Evolutionary conservation across 2,888 invertebrate genomes (phyloP), one percentile per base, ranked within the genome.

Genomic region (Xestia c-nigrum): DNA sequence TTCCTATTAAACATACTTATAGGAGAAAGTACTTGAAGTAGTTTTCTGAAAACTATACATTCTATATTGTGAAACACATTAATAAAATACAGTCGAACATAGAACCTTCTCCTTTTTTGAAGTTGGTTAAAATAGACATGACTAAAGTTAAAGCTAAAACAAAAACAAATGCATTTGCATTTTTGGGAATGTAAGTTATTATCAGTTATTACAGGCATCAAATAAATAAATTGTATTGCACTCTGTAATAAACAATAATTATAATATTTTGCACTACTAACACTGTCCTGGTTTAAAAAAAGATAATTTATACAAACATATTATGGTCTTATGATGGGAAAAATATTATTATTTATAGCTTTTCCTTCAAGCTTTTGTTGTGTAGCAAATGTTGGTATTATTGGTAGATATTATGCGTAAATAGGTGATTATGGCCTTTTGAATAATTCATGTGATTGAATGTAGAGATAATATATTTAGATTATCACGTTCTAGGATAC

Each of bases 371-470:
- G 16, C 16, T 40, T 31, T 52, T 24, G 16, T 16, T 24, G 2
- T 52, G 16, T 6, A 47, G 12, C 3, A 1, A 31, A 31, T 31
- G 31, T 31, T 31, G 31, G 31, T 31, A 31, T 31, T 31, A 31
- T 31, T 31, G 31, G 1, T 31, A 31, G 31, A 31, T 31, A 31
- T 31, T 31, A 31, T 31, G 31, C 31, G 31, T 1, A 31, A 31
- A 31, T 31, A 31, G 31, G 31, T 31, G 31, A 31, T 31, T 31
- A 31, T 31, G 31, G 31, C 12, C n/a, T 76, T 31, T 19, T 43
- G n/a, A 63, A 77, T 55, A 63, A 77, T 77, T 46, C 0, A n/a
- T n/a, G n/a, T 55, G n/a, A 76, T 65, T 43, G 19, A 9, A 21
- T 40, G 19, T 64, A 24, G 0, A 52, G 0, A 9, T 5, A 16